Evolutionary conservation across 2,888 invertebrate species (phyloP).

Genomic region (Altica lythri): DNA sequence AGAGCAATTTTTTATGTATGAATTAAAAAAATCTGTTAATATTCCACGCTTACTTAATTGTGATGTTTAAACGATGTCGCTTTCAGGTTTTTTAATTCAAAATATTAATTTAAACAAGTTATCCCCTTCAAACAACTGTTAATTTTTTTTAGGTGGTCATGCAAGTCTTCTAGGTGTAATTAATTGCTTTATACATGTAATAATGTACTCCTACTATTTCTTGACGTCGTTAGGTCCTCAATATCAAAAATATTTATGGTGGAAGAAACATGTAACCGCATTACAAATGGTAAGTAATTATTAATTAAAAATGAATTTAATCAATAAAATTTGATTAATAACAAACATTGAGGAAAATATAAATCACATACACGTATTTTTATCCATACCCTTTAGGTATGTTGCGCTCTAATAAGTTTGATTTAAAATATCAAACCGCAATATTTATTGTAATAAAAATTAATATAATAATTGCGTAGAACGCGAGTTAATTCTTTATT

Average conservation of each 20-base stretch:
- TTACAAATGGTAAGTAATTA: conserved; percentile 80
- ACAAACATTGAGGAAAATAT: too few relatives aligned
- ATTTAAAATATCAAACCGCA: background rate
- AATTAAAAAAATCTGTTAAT: too few relatives aligned
- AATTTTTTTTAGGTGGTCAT: conserved; percentile 68
- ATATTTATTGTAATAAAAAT: too few relatives aligned
- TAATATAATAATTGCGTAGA: too few relatives aligned
- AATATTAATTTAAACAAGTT: background rate
- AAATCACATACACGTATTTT: too few relatives aligned
- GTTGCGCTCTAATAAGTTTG: background rate
- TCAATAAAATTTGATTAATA: too few relatives aligned
- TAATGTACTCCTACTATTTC: conserved; percentile 94
- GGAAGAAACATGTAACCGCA: conserved; percentile 91
- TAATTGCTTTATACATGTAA: conserved; percentile 92
- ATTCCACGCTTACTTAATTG: background rate
- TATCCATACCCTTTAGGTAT: background rate
- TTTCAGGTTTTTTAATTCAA: background rate
- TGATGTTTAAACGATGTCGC: background rate
- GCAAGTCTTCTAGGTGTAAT: conserved; percentile 81
- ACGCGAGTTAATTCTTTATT: too few relatives aligned
- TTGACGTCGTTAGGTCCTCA: conserved; percentile 86
- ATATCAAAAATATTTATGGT: conserved; percentile 87
- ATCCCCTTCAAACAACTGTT: background rate
- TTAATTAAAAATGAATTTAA: too few relatives aligned
- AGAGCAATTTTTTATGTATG: background rate